phyloP scores from a whole-genome alignment of 2,888 invertebrate genomes.

The Andrena marginata region DNA sequence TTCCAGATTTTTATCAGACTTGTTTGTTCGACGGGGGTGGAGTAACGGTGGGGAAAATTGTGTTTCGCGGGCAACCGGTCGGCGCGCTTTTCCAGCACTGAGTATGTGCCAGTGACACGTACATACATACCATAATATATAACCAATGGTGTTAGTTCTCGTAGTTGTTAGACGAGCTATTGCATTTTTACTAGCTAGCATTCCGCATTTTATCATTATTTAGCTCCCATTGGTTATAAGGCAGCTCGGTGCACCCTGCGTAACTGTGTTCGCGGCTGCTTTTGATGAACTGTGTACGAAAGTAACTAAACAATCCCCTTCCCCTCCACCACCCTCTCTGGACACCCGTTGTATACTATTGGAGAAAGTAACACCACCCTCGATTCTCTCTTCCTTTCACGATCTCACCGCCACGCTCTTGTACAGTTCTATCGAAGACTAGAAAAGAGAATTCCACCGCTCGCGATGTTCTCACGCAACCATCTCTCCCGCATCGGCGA shows the following conservation, averaged over 20 bases:
- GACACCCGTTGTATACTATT: background rate
- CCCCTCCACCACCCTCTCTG: background rate
- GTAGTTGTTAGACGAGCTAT: slow-evolving; percentile 84
- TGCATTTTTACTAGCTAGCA: slow-evolving; percentile 84
- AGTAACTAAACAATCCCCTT: slow-evolving; percentile 38
- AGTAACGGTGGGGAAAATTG: background rate
- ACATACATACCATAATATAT: slow-evolving; percentile 77
- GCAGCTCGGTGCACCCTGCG: slow-evolving; percentile 68
- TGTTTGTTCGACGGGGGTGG: background rate
- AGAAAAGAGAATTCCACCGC: too few species aligned
- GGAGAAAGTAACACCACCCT: background rate
- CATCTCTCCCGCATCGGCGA: too few species aligned
- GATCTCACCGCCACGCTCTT: slow-evolving; percentile 1
- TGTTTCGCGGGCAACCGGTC: slow-evolving; percentile 26
- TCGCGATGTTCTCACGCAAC: too few species aligned
- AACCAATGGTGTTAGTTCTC: slow-evolving; percentile 83
- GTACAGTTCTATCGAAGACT: background rate
- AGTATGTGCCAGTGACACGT: slow-evolving; percentile 77
- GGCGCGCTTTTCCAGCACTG: slow-evolving; percentile 63
- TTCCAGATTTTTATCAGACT: background rate
- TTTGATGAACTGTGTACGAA: slow-evolving; percentile 49
- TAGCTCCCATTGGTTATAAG: slow-evolving; percentile 82
- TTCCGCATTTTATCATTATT: slow-evolving; percentile 83
- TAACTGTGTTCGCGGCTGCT: slow-evolving; percentile 61
- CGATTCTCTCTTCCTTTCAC: slow-evolving; percentile 1